These are phyloP conservation scores for Corapipo altera DNA, from an alignment of 2,113 vertebrate genomes.

Conservation along the genomic window DNA sequence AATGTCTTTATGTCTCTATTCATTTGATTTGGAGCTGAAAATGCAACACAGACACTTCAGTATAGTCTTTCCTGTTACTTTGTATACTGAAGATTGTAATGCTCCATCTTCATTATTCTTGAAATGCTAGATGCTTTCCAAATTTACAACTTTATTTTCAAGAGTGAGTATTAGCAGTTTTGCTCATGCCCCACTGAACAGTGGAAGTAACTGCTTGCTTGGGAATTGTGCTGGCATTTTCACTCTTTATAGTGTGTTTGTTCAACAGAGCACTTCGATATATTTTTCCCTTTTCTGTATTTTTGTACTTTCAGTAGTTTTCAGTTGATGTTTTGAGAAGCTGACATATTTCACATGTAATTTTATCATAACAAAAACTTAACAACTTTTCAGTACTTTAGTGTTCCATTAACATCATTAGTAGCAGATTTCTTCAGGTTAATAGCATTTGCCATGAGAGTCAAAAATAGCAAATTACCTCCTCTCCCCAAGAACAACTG, in stretches of 20 bases:
- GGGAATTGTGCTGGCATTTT: not conserved
- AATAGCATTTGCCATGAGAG: not conserved
- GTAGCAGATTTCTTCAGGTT: not conserved
- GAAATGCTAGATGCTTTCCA: not conserved
- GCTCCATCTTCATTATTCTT: not conserved
- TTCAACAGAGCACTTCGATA: not conserved
- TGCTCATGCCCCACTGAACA: not conserved
- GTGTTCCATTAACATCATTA: not conserved
- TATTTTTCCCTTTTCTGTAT: not conserved
- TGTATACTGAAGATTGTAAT: not conserved
- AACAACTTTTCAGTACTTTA: not conserved
- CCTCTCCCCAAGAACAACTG: not conserved
- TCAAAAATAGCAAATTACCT: not conserved
- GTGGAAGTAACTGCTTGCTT: not conserved
- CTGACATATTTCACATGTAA: not conserved
- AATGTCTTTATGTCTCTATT: not conserved
- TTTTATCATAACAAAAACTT: not conserved
- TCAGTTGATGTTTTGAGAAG: not conserved
- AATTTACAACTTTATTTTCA: not conserved
- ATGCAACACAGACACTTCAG: not conserved
- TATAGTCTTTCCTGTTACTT: not conserved
- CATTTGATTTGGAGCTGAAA: not conserved
- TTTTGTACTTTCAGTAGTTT: not conserved
- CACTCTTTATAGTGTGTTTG: not conserved
- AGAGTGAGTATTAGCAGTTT: not conserved